These are phyloP conservation scores for Xestia rhomboidea DNA, from an alignment of 2,888 invertebrate genomes.

Conservation along the genomic window DNA sequence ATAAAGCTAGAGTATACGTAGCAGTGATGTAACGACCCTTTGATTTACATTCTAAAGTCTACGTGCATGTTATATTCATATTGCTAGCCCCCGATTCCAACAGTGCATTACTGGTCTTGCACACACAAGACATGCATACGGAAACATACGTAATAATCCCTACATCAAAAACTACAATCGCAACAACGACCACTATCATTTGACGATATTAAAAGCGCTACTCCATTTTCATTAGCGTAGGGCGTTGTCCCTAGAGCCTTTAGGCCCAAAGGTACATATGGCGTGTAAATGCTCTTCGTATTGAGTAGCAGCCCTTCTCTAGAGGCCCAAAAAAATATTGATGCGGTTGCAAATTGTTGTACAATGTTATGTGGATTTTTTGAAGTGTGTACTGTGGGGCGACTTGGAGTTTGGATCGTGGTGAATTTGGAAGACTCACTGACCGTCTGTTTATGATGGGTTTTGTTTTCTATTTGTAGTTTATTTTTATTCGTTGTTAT, in stretches of 20 bases:
- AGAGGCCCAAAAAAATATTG: slow-evolving; percentile 71
- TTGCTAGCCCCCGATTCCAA: neutral
- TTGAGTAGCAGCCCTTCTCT: slow-evolving; percentile 75
- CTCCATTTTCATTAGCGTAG: slow-evolving; percentile 82
- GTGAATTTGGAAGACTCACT: neutral
- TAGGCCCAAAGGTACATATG: slow-evolving; percentile 88
- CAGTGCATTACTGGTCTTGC: neutral
- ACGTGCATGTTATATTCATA: neutral
- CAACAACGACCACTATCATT: slow-evolving; percentile 64
- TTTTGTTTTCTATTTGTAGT: neutral
- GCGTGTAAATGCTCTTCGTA: slow-evolving; percentile 89
- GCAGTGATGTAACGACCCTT: neutral
- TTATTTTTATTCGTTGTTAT: neutral
- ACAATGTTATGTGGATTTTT: slow-evolving; percentile 63
- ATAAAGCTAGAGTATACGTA: neutral
- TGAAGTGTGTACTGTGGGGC: neutral
- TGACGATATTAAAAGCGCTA: slow-evolving; percentile 68
- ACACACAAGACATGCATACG: neutral
- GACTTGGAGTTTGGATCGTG: neutral
- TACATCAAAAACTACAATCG: slow-evolving; percentile 35
- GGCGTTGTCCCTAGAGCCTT: slow-evolving; percentile 79
- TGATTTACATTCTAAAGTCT: neutral
- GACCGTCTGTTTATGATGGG: neutral
- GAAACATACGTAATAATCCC: slow-evolving; percentile 39
- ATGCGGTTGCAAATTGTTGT: slow-evolving; percentile 72